A percentile compares a stretch with the other conserved stretches of the same genome.
Conservation (phyloP, 1,140 invertebrate genomes). For the Drosophila serrata region DNA sequence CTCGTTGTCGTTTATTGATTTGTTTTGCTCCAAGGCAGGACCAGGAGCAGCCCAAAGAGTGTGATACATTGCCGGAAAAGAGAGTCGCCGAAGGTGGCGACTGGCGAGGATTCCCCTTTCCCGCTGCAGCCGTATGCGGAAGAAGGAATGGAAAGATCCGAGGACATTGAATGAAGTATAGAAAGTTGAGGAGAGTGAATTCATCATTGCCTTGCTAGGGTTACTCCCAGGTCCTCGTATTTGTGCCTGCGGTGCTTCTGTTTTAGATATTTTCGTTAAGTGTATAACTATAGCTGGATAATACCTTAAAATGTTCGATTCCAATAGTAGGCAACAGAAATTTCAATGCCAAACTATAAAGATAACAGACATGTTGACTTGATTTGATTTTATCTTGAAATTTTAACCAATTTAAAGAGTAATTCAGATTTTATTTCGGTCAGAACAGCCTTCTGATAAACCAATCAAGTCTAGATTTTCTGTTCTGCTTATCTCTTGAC, state of each 20-base stretch:
- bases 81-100: conserved; percentile 36
- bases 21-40: conserved; percentile 33
- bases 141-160: conserved; percentile 8
- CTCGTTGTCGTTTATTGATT: conserved; percentile 55
- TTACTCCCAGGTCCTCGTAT: not conserved
- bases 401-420: not conserved
- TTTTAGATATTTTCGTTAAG: not conserved
- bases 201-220: conserved; percentile 1
- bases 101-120: conserved; percentile 11
- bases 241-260: not conserved
- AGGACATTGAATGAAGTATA: conserved; percentile 20
- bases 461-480: too few relatives aligned
- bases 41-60: not conserved
- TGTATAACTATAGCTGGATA: not conserved
- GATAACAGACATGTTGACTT: too few relatives aligned
- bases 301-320: not conserved
- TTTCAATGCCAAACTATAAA: not conserved
- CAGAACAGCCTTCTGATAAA: too few relatives aligned
- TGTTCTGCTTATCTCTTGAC: too few relatives aligned
- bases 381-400: too few relatives aligned
- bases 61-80: conserved; percentile 32
- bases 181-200: conserved; percentile 27
- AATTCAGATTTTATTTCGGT: too few relatives aligned
- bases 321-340: not conserved
- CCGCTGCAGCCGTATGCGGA: conserved; percentile 13